phyloP scores from a whole-genome alignment of 1,140 invertebrate species.

The Scaptomyza hsui region DNA sequence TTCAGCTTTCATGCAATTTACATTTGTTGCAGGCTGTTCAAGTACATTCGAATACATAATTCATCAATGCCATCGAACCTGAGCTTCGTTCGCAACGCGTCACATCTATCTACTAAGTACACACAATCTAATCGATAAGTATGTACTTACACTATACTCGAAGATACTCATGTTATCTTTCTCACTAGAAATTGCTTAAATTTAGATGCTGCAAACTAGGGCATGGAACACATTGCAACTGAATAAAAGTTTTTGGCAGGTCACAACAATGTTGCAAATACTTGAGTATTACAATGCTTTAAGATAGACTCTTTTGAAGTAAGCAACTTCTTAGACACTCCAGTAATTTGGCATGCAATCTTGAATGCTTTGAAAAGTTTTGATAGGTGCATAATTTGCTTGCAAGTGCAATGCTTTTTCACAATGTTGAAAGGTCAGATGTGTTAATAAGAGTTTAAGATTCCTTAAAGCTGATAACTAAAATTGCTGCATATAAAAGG shows the following conservation, averaged over 20 bases:
- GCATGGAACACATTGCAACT: background rate
- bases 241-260: background rate
- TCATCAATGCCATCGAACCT: slow-evolving; percentile 29
- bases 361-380: no score
- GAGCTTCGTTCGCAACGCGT: slow-evolving; percentile 1
- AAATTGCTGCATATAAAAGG: no score
- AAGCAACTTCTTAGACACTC: no score
- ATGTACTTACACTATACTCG: background rate
- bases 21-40: slow-evolving; percentile 14
- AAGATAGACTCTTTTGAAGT: no score
- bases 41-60: slow-evolving; percentile 28
- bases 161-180: background rate
- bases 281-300: no score
- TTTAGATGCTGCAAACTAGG: slow-evolving; percentile 2
- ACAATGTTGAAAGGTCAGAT: no score
- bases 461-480: no score
- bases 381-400: no score
- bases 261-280: background rate
- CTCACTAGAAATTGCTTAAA: slow-evolving; percentile 6
- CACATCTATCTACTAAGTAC: background rate
- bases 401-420: no score
- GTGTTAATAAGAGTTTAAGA: no score
- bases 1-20: slow-evolving; percentile 35
- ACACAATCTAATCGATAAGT: slow-evolving; percentile 9
- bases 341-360: no score